These are phyloP conservation scores for Papilio xuthus DNA, from an alignment of 1,140 invertebrate species.

Conservation along the genomic window DNA sequence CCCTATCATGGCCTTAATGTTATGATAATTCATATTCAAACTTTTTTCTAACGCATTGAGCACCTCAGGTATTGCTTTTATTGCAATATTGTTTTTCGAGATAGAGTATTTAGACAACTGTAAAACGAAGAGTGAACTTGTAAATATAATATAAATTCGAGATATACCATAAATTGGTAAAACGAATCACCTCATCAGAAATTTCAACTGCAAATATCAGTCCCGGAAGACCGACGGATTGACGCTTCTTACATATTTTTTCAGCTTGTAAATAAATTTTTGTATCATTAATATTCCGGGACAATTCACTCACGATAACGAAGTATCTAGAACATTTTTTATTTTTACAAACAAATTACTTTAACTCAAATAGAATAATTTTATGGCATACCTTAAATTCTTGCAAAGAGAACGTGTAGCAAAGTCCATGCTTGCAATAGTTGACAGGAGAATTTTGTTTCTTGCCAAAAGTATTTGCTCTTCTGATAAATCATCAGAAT, in stretches of 20 bases:
- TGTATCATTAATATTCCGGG: neutral
- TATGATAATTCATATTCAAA: neutral
- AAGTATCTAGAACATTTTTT: neutral
- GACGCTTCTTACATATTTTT: slow-evolving; percentile 3
- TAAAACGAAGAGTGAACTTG: neutral
- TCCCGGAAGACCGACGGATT: neutral
- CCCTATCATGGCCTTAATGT: neutral
- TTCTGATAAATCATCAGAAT: neutral
- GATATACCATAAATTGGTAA: neutral
- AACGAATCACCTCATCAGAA: neutral
- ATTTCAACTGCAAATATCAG: neutral
- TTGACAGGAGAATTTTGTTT: neutral
- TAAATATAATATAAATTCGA: neutral
- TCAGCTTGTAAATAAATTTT: neutral
- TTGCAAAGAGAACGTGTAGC: slow-evolving; percentile 2
- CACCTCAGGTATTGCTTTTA: neutral
- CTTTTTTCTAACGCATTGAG: neutral
- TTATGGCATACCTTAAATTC: slow-evolving; percentile 14
- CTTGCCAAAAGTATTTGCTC: neutral
- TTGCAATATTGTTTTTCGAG: neutral
- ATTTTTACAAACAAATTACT: neutral
- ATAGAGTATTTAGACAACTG: neutral
- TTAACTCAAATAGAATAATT: neutral
- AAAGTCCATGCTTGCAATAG: slow-evolving; percentile 8
- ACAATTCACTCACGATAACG: neutral